Base-by-base conservation (phyloP, 2,113 vertebrate genomes). In the Ia io region DNA sequence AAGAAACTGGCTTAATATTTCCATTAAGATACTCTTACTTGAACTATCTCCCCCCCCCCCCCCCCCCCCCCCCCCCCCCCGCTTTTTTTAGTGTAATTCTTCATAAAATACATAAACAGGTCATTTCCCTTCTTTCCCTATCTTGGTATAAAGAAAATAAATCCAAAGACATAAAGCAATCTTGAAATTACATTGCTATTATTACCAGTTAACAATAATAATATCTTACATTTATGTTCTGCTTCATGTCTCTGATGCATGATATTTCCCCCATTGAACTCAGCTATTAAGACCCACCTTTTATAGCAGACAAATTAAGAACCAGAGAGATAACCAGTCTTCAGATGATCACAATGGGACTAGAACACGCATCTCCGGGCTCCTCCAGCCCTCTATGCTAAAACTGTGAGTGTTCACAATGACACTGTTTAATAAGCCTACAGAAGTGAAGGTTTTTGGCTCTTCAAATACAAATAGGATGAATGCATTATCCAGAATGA, bases 1-100 rank as follows among this genome's bases (percentile, higher is more conserved):
- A 47, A 93, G 59, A 87, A 82, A 51, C 25, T 56, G 16, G 70
- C 93, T 90, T 85, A 88, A 35, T 95, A 82, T 78, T 82, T 94
- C 40, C 56, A 95, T 13, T 85, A 53, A 95, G 23, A 92, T 69
- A 40, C 25, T 47, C 35, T 70, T 63, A 65, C 47, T 70, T 78
- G 65, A 84, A 90, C 1, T 42, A 51, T 0, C 42, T n/a, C n/a
- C n/a, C n/a, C n/a, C n/a, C n/a, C n/a, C n/a, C n/a, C n/a, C n/a
- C n/a, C n/a, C n/a, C n/a, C 9, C 9, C 49, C 35, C 51, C n/a
- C 37, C 40, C 20, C 28, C 37, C 35, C 3, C 56, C 23, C 32
- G 16, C 40, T 32, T 85, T 86, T 65, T 12, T 23, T 35, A 69
- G 2, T 25, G 1, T 56, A 89, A 90, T 73, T 78, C 25, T 82